A percentile compares a stretch with the other conserved stretches of the same genome.
Conservation (phyloP, 2,113 vertebrate species). For the Sisor rabdophorus region DNA sequence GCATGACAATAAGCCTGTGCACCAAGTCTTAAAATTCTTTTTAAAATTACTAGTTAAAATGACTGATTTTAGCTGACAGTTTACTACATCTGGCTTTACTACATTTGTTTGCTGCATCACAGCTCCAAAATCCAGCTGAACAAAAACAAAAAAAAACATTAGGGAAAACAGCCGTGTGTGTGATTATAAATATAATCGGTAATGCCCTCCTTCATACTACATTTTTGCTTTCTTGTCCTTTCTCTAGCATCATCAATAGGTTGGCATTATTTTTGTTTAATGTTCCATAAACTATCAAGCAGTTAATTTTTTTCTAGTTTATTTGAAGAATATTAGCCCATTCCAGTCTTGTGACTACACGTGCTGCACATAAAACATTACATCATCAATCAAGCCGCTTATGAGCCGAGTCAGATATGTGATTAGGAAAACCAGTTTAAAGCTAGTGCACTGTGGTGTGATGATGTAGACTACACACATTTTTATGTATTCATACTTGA, state of each 20-base stretch:
- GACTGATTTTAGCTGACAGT: too few species aligned
- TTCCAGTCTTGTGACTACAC: slow-evolving; percentile 11
- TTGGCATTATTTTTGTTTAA: not conserved
- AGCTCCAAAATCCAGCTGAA: not conserved
- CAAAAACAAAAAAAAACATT: not conserved
- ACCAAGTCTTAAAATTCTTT: too few species aligned
- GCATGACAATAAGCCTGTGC: too few species aligned
- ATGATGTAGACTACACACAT: not conserved
- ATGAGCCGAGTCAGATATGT: not conserved
- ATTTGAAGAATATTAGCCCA: slow-evolving; percentile 9
- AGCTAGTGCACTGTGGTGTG: not conserved
- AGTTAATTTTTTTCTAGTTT: not conserved
- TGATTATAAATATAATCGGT: not conserved
- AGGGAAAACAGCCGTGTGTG: too few species aligned
- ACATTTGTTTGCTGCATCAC: not conserved
- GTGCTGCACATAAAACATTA: slow-evolving; percentile 2
- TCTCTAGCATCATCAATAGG: not conserved
- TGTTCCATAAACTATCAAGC: slow-evolving; percentile 1
- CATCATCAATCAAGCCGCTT: not conserved
- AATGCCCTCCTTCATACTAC: too few species aligned
- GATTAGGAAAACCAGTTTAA: not conserved
- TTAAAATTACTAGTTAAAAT: too few species aligned
- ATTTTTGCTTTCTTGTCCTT: not conserved
- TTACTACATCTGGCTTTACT: too few species aligned
- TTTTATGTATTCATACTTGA: not conserved